phyloP scores from a whole-genome alignment of 2,113 vertebrate genomes.

The Callorhinus ursinus region DNA sequence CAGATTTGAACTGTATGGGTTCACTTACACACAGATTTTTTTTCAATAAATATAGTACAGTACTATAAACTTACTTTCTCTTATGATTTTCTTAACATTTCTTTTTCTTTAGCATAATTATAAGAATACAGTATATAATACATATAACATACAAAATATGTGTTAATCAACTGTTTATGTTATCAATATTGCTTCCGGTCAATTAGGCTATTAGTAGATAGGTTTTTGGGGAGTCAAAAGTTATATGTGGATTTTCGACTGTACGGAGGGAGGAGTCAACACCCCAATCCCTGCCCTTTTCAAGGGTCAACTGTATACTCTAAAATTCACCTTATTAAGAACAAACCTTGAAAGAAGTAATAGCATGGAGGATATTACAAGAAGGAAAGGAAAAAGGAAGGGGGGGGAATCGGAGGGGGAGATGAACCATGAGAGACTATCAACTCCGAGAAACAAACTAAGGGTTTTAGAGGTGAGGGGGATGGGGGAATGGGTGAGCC shows the following conservation, averaged over 20 bases:
- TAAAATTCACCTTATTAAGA: slow-evolving; percentile 7
- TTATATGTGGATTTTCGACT: neutral
- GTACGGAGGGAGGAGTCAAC: neutral
- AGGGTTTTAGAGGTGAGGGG: too few species aligned
- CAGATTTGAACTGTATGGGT: neutral
- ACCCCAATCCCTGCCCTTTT: neutral
- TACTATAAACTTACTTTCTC: neutral
- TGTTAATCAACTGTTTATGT: neutral
- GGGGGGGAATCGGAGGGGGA: too few species aligned
- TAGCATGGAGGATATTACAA: too few species aligned
- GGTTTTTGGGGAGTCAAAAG: neutral
- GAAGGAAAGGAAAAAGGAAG: too few species aligned
- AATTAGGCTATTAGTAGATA: neutral
- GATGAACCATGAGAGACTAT: too few species aligned
- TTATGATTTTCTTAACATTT: neutral
- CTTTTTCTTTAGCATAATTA: neutral
- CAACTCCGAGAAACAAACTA: too few species aligned
- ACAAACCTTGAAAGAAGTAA: neutral
- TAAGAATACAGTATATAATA: neutral
- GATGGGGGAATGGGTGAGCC: too few species aligned
- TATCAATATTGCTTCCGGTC: neutral
- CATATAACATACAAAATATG: neutral
- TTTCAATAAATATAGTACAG: neutral
- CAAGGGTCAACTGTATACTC: neutral
- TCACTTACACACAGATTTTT: neutral